These are phyloP conservation scores for Antechinus stuartii DNA, from an alignment of 2,113 vertebrate genomes.

Conservation along the genomic window DNA sequence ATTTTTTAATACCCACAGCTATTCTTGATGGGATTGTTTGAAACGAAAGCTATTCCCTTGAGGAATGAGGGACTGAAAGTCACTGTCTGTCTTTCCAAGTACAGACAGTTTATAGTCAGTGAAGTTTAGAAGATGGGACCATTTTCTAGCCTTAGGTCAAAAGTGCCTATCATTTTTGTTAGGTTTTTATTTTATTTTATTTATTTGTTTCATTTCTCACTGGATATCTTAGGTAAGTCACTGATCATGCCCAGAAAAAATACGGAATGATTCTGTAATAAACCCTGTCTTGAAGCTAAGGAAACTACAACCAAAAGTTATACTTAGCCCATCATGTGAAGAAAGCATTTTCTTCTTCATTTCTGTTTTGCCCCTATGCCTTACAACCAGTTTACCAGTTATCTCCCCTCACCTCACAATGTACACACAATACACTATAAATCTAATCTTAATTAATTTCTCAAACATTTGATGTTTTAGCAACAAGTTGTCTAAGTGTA, in stretches of 20 bases:
- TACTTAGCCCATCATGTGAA: background rate
- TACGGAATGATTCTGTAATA: background rate
- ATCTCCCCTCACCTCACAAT: background rate
- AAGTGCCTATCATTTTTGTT: background rate
- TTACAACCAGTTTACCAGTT: background rate
- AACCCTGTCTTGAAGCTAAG: background rate
- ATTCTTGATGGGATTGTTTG: background rate
- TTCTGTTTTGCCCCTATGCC: background rate
- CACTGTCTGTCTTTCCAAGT: background rate
- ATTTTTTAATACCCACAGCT: background rate
- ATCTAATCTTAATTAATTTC: background rate
- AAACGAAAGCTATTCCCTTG: background rate
- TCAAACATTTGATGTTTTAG: background rate
- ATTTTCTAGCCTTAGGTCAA: background rate
- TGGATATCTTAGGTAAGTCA: background rate
- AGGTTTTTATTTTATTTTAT: background rate
- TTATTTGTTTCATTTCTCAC: background rate
- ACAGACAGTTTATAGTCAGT: background rate
- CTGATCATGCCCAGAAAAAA: background rate
- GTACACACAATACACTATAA: background rate
- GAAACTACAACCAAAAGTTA: background rate
- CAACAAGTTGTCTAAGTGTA: background rate
- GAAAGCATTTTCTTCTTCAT: background rate
- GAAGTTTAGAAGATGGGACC: background rate
- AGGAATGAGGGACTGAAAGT: background rate